Percentiles rank a stretch among this genome's conserved stretches.
These are phyloP conservation scores for Agrilus cyanescens DNA, from an alignment of 2,888 invertebrate species.

Conservation along the genomic window DNA sequence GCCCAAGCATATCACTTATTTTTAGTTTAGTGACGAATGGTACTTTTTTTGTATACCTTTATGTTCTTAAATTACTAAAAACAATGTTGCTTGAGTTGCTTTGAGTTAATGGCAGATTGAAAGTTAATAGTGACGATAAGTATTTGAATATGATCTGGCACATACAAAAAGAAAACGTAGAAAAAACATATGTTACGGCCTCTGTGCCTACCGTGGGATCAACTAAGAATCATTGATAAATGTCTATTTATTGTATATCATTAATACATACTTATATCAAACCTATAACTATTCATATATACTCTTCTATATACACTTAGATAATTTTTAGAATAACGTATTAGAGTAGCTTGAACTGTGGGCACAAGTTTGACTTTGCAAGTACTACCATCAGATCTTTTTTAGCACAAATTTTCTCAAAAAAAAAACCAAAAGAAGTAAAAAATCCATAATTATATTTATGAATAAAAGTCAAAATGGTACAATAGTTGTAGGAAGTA, in stretches of 20 bases:
- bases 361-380: conserved; percentile 36
- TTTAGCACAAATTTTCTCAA: too few species aligned
- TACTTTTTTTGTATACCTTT: too few species aligned
- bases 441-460: conserved; percentile 19
- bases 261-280: conserved; percentile 25
- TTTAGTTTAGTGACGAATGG: too few species aligned
- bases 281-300: conserved; percentile 32
- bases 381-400: conserved; percentile 26
- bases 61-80: too few species aligned
- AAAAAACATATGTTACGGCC: conserved; percentile 31
- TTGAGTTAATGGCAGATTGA: too few species aligned
- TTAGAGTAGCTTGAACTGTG: conserved; percentile 39
- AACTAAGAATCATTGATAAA: conserved; percentile 36
- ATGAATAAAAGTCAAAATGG: too few species aligned
- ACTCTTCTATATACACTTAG: conserved; percentile 30
- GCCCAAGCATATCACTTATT: too few species aligned
- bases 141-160: conserved; percentile 34
- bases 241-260: conserved; percentile 32
- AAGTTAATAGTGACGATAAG: conserved; percentile 21
- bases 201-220: conserved; percentile 38
- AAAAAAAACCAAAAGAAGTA: conserved; percentile 13
- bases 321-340: conserved; percentile 24
- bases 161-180: conserved; percentile 23
- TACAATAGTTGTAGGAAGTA: too few species aligned
- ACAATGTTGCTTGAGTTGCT: too few species aligned